These are phyloP conservation scores for Eremobia ochroleuca DNA, from an alignment of 2,888 invertebrate genomes.

Conservation along the genomic window DNA sequence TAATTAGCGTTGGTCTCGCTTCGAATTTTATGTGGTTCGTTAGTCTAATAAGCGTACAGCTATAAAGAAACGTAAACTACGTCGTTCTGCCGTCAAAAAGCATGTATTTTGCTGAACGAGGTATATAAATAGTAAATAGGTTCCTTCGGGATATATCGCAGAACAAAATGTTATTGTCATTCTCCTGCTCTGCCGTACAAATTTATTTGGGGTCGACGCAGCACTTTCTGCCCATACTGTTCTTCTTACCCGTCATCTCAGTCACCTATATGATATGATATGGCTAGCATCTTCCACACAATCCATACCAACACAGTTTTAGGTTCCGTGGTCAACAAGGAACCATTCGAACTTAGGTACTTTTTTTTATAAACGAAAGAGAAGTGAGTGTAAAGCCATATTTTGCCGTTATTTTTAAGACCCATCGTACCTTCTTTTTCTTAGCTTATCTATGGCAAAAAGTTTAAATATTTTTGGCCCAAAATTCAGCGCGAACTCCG, in stretches of 20 bases:
- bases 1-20: slow-evolving; percentile 41
- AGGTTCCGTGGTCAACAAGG: too few species aligned
- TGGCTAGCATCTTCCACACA: too few species aligned
- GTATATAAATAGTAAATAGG: background rate
- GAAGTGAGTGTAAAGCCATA: background rate
- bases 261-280: too few species aligned
- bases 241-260: too few species aligned
- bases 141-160: background rate
- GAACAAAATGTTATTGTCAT: background rate
- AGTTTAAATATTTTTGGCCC: too few species aligned
- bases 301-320: too few species aligned
- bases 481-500: background rate
- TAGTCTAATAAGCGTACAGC: slow-evolving; percentile 26
- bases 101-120: background rate
- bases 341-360: too few species aligned
- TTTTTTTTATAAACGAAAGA: background rate
- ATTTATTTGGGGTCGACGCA: background rate
- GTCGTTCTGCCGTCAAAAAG: background rate
- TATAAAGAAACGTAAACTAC: slow-evolving; percentile 28
- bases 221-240: background rate
- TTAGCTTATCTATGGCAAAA: too few species aligned
- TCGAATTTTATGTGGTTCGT: slow-evolving; percentile 48
- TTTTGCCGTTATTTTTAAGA: background rate
- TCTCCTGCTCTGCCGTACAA: background rate
- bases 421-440: too few species aligned